These are phyloP conservation scores for Aphelinus atriplicis DNA, from an alignment of 1,140 invertebrate species.

Conservation along the genomic window DNA sequence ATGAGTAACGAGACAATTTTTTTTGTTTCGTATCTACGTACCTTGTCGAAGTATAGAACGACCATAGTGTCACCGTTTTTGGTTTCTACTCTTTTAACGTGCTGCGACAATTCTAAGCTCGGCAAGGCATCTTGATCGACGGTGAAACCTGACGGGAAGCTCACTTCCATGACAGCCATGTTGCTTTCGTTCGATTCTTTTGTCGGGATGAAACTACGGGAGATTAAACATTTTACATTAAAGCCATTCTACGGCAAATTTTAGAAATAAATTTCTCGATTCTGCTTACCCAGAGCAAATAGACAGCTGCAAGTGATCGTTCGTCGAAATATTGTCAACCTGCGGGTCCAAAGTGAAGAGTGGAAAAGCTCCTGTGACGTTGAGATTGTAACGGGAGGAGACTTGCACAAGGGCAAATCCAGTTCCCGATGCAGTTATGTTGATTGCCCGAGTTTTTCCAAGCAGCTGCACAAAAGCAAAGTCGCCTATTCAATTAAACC, in stretches of 20 bases:
- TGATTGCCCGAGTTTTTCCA: slow-evolving; percentile 66
- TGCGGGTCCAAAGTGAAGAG: slow-evolving; percentile 90
- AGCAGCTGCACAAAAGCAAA: slow-evolving; percentile 26
- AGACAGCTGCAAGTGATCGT: slow-evolving; percentile 85
- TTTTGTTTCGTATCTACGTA: slow-evolving; percentile 46
- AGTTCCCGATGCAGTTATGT: slow-evolving; percentile 78
- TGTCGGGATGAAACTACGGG: slow-evolving; percentile 69
- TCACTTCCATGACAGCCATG: slow-evolving; percentile 91
- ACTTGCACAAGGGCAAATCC: slow-evolving; percentile 89
- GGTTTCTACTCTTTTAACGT: slow-evolving; percentile 84
- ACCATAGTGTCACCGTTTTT: slow-evolving; percentile 80
- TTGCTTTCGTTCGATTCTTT: slow-evolving; percentile 75
- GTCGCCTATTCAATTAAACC: background rate
- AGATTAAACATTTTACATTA: slow-evolving; percentile 17
- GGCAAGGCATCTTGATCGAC: slow-evolving; percentile 82
- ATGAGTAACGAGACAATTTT: too few relatives aligned
- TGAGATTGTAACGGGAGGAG: slow-evolving; percentile 84
- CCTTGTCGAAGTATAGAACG: slow-evolving; percentile 87
- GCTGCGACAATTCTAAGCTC: slow-evolving; percentile 74
- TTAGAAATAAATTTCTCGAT: background rate
- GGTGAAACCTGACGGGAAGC: slow-evolving; percentile 85
- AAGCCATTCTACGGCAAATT: background rate
- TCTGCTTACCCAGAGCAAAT: slow-evolving; percentile 80
- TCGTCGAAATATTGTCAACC: slow-evolving; percentile 85
- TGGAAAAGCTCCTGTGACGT: slow-evolving; percentile 90